Percentiles rank a stretch among this genome's conserved stretches.
These are phyloP conservation scores for Eubasilissa regina DNA, from an alignment of 1,140 invertebrate genomes.

Conservation along the genomic window DNA sequence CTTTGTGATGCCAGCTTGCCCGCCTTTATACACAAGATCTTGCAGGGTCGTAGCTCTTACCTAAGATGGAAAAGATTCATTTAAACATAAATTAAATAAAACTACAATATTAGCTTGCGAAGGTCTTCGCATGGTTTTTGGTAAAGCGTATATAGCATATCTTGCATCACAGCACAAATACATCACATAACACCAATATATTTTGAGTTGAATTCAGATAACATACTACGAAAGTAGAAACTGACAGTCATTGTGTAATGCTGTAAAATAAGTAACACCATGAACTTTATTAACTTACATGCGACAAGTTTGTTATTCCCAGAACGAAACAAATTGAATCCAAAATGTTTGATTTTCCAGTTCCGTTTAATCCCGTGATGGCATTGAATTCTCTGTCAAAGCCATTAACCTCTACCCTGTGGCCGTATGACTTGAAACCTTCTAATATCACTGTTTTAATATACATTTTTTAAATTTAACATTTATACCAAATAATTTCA, in stretches of 20 bases:
- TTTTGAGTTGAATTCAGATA: no score
- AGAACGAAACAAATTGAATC: constrained; percentile 99
- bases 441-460: constrained; percentile 96
- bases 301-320: constrained; percentile 94
- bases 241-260: no score
- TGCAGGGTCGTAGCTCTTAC: constrained; percentile 91
- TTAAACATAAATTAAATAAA: constrained; percentile 30
- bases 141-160: no score
- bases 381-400: constrained; percentile 98
- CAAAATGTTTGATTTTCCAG: constrained; percentile 99
- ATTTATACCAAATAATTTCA: constrained; percentile 1
- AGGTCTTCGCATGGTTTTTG: no score
- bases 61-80: constrained; percentile 68
- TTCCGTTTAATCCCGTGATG: constrained; percentile 98
- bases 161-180: no score
- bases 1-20: constrained; percentile 96
- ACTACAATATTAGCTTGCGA: not conserved
- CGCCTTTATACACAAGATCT: constrained; percentile 98
- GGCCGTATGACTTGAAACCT: constrained; percentile 98
- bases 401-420: constrained; percentile 91
- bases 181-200: no score
- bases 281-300: constrained; percentile 77
- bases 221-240: no score
- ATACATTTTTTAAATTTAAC: constrained; percentile 79
- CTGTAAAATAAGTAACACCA: no score